Percentiles rank a stretch among this genome's conserved stretches.
Conservation (phyloP, 2,888 invertebrate species). For the Zygothrica quintamaculata region DNA sequence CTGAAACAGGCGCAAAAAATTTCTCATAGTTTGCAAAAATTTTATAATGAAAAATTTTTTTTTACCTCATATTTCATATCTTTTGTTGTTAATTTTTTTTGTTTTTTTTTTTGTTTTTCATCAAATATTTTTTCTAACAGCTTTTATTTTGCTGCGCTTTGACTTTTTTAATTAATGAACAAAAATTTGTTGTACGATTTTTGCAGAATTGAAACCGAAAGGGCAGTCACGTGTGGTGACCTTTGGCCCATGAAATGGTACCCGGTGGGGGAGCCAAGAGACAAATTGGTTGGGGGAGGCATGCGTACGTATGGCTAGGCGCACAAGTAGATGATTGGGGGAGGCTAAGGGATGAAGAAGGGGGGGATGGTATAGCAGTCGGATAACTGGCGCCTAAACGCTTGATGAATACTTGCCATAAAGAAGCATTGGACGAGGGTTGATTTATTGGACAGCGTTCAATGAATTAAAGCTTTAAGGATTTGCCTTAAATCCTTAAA, state of each 20-base stretch:
- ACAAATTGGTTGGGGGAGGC: slow-evolving; percentile 2
- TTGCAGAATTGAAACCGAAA: slow-evolving; percentile 26
- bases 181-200: slow-evolving; percentile 39
- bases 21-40: no score
- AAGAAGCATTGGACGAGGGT: neutral
- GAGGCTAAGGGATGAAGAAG: slow-evolving; percentile 14
- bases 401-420: slow-evolving; percentile 19
- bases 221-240: slow-evolving; percentile 54
- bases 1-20: no score
- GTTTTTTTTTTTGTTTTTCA: neutral
- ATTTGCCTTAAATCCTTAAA: neutral
- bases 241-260: slow-evolving; percentile 43
- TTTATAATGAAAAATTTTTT: neutral
- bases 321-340: neutral
- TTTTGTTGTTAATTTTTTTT: no score
- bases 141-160: slow-evolving; percentile 31
- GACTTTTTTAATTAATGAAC: slow-evolving; percentile 58
- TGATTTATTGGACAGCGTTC: neutral
- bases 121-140: slow-evolving; percentile 11
- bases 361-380: neutral
- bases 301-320: slow-evolving; percentile 15
- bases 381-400: slow-evolving; percentile 30
- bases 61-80: neutral
- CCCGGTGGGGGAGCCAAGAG: neutral
- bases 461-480: neutral